Conservation (phyloP, 2,888 invertebrate genomes). For the Harpalus rufipes region DNA sequence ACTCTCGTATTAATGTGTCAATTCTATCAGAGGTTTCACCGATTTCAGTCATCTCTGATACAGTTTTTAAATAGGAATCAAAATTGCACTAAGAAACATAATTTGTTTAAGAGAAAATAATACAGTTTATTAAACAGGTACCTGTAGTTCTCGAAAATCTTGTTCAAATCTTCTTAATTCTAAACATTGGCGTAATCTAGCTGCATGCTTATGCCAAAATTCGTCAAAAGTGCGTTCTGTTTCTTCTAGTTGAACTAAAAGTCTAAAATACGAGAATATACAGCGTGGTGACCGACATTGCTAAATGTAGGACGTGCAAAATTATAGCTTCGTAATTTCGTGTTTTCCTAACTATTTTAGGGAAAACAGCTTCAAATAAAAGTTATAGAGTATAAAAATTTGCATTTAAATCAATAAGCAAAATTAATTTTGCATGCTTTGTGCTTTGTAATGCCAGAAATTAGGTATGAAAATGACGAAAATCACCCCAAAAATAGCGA, state of each 20-base stretch:
- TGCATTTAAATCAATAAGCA: no score
- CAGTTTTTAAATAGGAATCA: slow-evolving; percentile 87
- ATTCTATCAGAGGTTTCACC: slow-evolving; percentile 92
- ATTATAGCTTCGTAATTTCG: no score
- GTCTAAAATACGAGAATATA: slow-evolving; percentile 79
- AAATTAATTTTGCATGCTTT: no score
- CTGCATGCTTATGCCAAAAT: slow-evolving; percentile 96
- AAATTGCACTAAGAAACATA: slow-evolving; percentile 81
- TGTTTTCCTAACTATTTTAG: no score
- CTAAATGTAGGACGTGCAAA: no score
- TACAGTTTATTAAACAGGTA: slow-evolving; percentile 71
- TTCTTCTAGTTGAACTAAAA: slow-evolving; percentile 95
- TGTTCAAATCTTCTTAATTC: slow-evolving; percentile 96
- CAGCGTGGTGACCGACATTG: not conserved
- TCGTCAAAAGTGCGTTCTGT: slow-evolving; percentile 96
- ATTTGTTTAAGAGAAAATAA: no score
- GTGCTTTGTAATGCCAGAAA: no score
- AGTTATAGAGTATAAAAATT: no score
- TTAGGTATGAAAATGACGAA: no score
- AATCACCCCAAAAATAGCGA: no score
- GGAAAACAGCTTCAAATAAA: no score
- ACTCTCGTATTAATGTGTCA: slow-evolving; percentile 88
- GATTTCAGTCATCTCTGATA: slow-evolving; percentile 91
- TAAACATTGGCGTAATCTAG: slow-evolving; percentile 92
- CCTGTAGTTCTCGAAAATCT: slow-evolving; percentile 94